Evolutionary conservation across 1,140 invertebrate species (phyloP), one percentile per base, ranked within the genome.

Genomic region (Scylla paramamosain): DNA sequence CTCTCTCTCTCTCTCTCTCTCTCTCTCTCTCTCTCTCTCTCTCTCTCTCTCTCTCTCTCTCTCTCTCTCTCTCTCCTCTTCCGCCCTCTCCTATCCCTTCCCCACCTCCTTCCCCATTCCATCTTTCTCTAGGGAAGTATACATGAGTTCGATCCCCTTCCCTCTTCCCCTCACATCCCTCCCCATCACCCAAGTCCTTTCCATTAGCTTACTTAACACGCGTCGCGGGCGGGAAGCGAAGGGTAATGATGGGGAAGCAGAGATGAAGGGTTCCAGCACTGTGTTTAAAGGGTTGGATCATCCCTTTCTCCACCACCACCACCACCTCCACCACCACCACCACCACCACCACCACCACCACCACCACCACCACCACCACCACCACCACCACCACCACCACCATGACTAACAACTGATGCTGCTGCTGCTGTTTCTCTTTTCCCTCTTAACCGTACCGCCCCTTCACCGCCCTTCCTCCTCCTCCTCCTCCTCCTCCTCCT

Each of bases 241-340:
- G 10, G 52, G 52, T 59, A 59, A 59, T 59, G 52, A 59, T 59
- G 12, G 20, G 52, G 52, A 59, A 20, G 52, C 48, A 31, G 48
- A 48, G 89, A 59, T 91, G 59, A 91, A 91, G 89, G 46, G 48
- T 91, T 46, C 59, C n/a, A 91, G 29, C 46, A 28, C 88, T 48
- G 14, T 91, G 28, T 59, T 91, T 31, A 91, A 46, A 31, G 89
- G 28, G 46, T 46, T 29, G 46, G 10, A 31, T n/a, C 46, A 20
- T 52, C 28, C 25, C 89, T 29, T 59, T 25, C 48, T 52, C n/a
- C 52, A 28, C 45, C 88, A 59, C 20, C 52, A 59, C 52, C 3
- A 59, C 20, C 10, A 59, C 52, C 20, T 4, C 52, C 52, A 59
- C 52, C 52, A 59, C 52, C 52, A 59, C 20, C 20, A 59, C 10